A percentile compares a stretch with the other conserved stretches of the same genome.
phyloP scores from a whole-genome alignment of 2,888 invertebrate genomes.

The Horisme vitalbata region DNA sequence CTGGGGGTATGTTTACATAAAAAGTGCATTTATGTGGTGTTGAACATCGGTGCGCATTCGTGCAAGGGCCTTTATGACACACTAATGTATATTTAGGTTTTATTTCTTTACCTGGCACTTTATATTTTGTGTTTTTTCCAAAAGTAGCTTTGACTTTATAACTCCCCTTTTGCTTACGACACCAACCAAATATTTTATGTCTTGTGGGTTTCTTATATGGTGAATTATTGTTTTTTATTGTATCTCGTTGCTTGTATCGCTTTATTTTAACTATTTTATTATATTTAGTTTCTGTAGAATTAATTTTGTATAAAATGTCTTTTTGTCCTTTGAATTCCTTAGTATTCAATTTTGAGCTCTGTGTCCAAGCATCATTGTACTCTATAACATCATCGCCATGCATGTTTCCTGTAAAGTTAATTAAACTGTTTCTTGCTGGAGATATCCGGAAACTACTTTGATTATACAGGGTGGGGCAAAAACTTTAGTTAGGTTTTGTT shows the following conservation, averaged over 20 bases:
- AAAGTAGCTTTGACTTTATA: too few species aligned
- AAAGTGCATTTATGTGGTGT: not conserved
- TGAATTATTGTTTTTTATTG: not conserved
- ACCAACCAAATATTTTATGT: not conserved
- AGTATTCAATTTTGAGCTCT: not conserved
- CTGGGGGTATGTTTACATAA: too few species aligned
- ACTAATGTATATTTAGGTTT: not conserved
- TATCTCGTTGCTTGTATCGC: not conserved
- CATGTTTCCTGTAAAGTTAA: not conserved
- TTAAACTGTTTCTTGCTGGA: not conserved
- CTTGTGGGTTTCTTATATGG: not conserved
- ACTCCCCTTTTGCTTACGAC: not conserved
- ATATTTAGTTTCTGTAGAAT: not conserved
- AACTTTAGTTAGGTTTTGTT: too few species aligned
- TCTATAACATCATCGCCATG: constrained; percentile 1
- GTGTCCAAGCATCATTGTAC: not conserved
- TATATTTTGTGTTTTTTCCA: too few species aligned
- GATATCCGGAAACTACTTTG: too few species aligned
- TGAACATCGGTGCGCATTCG: not conserved
- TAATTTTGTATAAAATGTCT: not conserved
- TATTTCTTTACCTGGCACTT: too few species aligned
- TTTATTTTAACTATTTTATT: constrained; percentile 1
- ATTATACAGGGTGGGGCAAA: too few species aligned
- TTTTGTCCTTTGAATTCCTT: not conserved
- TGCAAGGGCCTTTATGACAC: constrained; percentile 2